A percentile compares a stretch with the other conserved stretches of the same genome.
phyloP scores from a whole-genome alignment of 2,888 invertebrate species.

The Drosophila gaucha region DNA sequence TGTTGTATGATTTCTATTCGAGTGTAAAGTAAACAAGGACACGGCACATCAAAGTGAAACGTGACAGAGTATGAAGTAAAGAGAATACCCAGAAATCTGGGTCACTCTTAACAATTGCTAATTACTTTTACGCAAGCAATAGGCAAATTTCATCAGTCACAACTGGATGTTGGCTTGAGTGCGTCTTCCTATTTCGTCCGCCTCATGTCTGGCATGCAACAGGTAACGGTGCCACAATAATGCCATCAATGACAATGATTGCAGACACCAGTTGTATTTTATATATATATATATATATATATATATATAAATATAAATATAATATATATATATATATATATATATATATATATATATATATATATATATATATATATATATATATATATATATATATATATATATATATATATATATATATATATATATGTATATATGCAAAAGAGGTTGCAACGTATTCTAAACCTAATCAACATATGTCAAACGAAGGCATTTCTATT shows the following conservation, averaged over 20 bases:
- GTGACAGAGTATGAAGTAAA: slow-evolving; percentile 4
- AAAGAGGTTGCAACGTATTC: slow-evolving; percentile 44
- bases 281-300: neutral
- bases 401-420: neutral
- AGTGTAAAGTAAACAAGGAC: neutral
- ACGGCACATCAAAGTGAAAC: slow-evolving; percentile 21
- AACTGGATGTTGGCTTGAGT: slow-evolving; percentile 35
- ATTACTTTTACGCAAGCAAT: slow-evolving; percentile 31
- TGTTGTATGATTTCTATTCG: neutral
- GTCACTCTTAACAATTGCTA: slow-evolving; percentile 11
- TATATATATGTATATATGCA: slow-evolving; percentile 1
- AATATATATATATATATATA: neutral
- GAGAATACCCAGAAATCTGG: slow-evolving; percentile 14
- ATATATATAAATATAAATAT: too few relatives aligned
- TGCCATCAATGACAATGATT: slow-evolving; percentile 45
- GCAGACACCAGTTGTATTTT: slow-evolving; percentile 8
- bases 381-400: neutral
- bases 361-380: slow-evolving; percentile 2
- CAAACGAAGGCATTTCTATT: slow-evolving; percentile 32
- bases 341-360: neutral
- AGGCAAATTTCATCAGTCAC: slow-evolving; percentile 45
- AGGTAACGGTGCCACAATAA: slow-evolving; percentile 32
- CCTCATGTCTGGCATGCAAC: neutral
- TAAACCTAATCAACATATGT: slow-evolving; percentile 60
- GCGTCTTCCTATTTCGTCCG: slow-evolving; percentile 1